Conservation (phyloP, 2,888 invertebrate species). For the Electrophaes corylata region DNA sequence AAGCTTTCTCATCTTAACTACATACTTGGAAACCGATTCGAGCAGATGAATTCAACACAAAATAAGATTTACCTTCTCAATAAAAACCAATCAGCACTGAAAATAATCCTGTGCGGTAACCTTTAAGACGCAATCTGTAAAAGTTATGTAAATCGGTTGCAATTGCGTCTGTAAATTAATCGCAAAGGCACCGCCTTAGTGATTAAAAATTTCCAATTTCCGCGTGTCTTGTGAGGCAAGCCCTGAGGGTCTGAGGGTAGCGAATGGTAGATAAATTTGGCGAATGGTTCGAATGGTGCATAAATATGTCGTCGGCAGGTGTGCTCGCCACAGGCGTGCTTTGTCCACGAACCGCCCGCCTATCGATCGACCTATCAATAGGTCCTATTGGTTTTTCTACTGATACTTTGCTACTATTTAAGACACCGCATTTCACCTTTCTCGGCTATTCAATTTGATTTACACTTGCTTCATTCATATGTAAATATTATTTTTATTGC, state of each 20-base stretch:
- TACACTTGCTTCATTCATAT: conserved; percentile 21
- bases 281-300: conserved; percentile 63
- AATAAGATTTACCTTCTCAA: conserved; percentile 37
- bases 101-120: conserved; percentile 61
- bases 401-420: conserved; percentile 20
- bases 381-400: conserved; percentile 29
- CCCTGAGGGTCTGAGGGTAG: conserved; percentile 41
- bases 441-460: conserved; percentile 25
- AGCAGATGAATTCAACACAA: background rate
- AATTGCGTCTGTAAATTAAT: conserved; percentile 52
- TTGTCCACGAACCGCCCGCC: conserved; percentile 49
- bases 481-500: conserved; percentile 20
- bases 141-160: conserved; percentile 29
- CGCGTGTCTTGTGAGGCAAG: conserved; percentile 47
- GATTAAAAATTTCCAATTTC: conserved; percentile 75
- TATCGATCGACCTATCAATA: conserved; percentile 24
- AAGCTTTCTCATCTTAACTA: background rate
- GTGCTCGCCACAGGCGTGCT: conserved; percentile 60
- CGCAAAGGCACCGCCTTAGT: conserved; percentile 61
- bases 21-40: background rate
- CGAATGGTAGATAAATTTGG: conserved; percentile 70
- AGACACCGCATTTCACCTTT: conserved; percentile 29
- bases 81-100: conserved; percentile 49
- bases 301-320: conserved; percentile 73
- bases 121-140: conserved; percentile 57